Base-by-base conservation (phyloP, 2,888 invertebrate species). In the Notocelia uddmanniana region DNA sequence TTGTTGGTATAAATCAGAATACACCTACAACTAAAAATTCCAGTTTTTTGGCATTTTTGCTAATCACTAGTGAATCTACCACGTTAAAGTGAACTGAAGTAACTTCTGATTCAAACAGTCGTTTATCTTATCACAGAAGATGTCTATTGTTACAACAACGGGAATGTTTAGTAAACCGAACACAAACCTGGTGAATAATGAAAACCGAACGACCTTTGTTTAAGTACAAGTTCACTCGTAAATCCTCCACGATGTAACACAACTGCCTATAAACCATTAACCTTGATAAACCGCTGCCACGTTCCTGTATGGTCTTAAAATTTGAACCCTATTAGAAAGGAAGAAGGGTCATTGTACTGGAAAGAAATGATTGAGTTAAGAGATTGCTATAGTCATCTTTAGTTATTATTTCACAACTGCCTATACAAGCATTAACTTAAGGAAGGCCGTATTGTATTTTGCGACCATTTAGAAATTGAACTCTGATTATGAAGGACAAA, bases 161-260 rank as follows among this genome's bases (percentile, higher is more conserved):
- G 59, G 50, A 62, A 73, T 57, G 68, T 68, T 68, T 58, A 71
- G 60, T 60, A 67, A 71, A 60, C 71, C 67, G 71, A 71, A 67
- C 55, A 71, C 67, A 71, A 48, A 60, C 71, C 72, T 62, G 59
- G 59, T 66, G 60, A 68, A 72, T 72, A 72, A 72, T 72, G 72
- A 72, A 72, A 72, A 68, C 68, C 67, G 60, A 72, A 72, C 72
- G 60, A 72, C 67, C 72, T 68, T 68, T 72, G 72, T 72, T 72
- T 72, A 71, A 72, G 67, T 62, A 59, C 60, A 57, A 72, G 72
- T 72, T 62, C 34, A 37, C 45, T 72, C 72, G 62, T 72, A 72
- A 72, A 68, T 72, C 55, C 34, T 72, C 67, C 1, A 11, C 55
- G 23, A 62, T 62, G 72, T 72, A 72, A 72, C 66, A 48, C 55